Base-by-base conservation (phyloP, 2,888 invertebrate species). In the Hylaea fasciaria region DNA sequence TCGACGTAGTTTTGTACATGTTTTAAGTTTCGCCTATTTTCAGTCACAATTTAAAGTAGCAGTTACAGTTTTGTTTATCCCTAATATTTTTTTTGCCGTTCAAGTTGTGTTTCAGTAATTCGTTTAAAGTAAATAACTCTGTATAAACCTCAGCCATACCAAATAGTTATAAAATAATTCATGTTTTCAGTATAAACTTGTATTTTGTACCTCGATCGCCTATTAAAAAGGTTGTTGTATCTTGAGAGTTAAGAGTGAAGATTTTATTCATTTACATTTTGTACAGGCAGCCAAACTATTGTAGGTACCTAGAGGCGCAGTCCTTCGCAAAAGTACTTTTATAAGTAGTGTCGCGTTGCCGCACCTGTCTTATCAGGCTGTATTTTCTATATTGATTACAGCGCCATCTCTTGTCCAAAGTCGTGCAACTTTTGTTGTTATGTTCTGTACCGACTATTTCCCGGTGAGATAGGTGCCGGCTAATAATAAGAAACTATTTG, bases 91-190 rank as follows among this genome's bases (percentile, higher is more conserved):
- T 41, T 51, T 32, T 16, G 28, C 9, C 0, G 54, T 57, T 64
- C 68, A 65, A 57, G 64, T 72, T 70, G 60, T 41, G 37, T 46
- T 47, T 59, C 32, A 69, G 72, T 66, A 66, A 65, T 66, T 51
- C 43, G 54, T 62, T 59, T 76, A 82, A n/a, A n/a, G n/a, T n/a
- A n/a, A 88, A 88, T 89, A 89, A 89, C 89, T 90, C 89, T 90
- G 89, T 91, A 89, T 90, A 91, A 87, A 88, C 89, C 88, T 91
- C 89, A 86, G 76, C 73, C 80, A 86, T 88, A 89, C 89, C 91
- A 91, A 90, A 90, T 86, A 88, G 70, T 73, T 53, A 58, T 59
- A 73, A 66, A 58, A 3, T 62, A 50, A 58, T 54, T 56, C 62
- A 67, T 43, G 48, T 62, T 66, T 70, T 68, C 73, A 69, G 57